phyloP scores from a whole-genome alignment of 2,888 invertebrate genomes.

The Salticus scenicus region DNA sequence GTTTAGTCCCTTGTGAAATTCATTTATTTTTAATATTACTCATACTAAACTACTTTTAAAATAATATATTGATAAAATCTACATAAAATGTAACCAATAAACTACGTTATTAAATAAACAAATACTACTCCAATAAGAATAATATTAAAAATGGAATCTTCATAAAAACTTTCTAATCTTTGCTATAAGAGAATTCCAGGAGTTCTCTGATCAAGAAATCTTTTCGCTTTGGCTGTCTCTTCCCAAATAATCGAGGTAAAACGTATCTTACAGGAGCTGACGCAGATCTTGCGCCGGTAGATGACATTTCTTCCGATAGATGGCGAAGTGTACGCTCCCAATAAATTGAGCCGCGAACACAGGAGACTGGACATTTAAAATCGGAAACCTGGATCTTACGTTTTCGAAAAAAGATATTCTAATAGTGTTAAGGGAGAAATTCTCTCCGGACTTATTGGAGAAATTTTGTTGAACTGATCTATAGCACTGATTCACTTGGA shows the following conservation, averaged over 20 bases:
- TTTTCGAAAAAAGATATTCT: conserved; percentile 5
- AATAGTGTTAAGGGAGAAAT: background rate
- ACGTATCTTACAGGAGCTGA: conserved; percentile 31
- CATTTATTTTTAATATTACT: too few relatives aligned
- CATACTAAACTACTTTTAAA: too few relatives aligned
- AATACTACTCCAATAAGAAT: too few relatives aligned
- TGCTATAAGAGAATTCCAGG: too few relatives aligned
- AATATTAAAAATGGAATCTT: too few relatives aligned
- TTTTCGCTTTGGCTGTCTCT: background rate
- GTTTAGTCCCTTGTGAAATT: too few relatives aligned
- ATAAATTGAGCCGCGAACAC: conserved; percentile 56
- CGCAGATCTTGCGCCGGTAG: background rate
- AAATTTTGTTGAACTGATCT: background rate
- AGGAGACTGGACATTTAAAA: conserved; percentile 57
- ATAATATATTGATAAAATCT: too few relatives aligned
- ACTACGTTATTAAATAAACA: too few relatives aligned
- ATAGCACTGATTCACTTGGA: background rate
- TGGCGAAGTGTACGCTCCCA: conserved; percentile 32
- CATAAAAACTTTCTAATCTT: too few relatives aligned
- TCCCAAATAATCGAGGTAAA: conserved; percentile 12
- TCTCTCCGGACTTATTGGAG: background rate
- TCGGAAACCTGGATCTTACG: conserved; percentile 50
- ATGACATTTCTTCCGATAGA: conserved; percentile 35
- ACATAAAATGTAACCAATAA: too few relatives aligned
- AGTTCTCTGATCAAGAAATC: too few relatives aligned